Percentiles rank a stretch among this genome's conserved stretches.
phyloP scores from a whole-genome alignment of 2,113 vertebrate species.

The Toxotes chatareus region DNA sequence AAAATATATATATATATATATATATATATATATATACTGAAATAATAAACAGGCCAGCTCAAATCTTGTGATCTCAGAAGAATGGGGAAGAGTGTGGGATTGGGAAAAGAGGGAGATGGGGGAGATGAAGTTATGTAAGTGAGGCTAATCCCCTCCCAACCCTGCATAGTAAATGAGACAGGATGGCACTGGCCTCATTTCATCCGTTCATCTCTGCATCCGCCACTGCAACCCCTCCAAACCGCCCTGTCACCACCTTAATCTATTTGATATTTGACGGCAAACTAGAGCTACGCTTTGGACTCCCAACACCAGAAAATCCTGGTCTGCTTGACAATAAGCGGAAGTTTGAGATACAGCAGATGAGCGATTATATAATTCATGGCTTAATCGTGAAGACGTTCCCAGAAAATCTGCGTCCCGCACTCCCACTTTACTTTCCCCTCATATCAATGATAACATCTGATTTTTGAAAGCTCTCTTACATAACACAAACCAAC shows the following conservation, averaged over 20 bases:
- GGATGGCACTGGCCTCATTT: slow-evolving; percentile 74
- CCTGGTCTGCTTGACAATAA: slow-evolving; percentile 12
- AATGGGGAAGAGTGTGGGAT: neutral
- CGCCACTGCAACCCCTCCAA: slow-evolving; percentile 27
- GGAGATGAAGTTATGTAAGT: slow-evolving; percentile 75
- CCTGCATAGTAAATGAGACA: slow-evolving; percentile 72
- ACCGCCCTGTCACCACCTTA: slow-evolving; percentile 43
- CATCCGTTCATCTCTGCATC: slow-evolving; percentile 56
- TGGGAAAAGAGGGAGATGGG: slow-evolving; percentile 28
- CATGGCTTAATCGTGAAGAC: slow-evolving; percentile 22
- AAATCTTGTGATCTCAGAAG: slow-evolving; percentile 53
- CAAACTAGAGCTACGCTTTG: slow-evolving; percentile 17
- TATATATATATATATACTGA: neutral
- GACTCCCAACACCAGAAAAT: slow-evolving; percentile 18
- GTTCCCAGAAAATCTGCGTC: slow-evolving; percentile 14
- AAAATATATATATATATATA: neutral
- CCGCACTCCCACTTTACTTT: slow-evolving; percentile 1
- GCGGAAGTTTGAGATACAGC: slow-evolving; percentile 6
- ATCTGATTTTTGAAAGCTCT: slow-evolving; percentile 48
- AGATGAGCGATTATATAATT: slow-evolving; percentile 34
- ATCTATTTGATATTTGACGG: slow-evolving; percentile 60
- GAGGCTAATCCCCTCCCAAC: slow-evolving; percentile 76
- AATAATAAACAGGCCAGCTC: slow-evolving; percentile 54
- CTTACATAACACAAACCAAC: slow-evolving; percentile 40
- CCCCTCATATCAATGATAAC: slow-evolving; percentile 39